phyloP scores from a whole-genome alignment of 2,797 vertebrate genomes.

The Gila robusta region DNA sequence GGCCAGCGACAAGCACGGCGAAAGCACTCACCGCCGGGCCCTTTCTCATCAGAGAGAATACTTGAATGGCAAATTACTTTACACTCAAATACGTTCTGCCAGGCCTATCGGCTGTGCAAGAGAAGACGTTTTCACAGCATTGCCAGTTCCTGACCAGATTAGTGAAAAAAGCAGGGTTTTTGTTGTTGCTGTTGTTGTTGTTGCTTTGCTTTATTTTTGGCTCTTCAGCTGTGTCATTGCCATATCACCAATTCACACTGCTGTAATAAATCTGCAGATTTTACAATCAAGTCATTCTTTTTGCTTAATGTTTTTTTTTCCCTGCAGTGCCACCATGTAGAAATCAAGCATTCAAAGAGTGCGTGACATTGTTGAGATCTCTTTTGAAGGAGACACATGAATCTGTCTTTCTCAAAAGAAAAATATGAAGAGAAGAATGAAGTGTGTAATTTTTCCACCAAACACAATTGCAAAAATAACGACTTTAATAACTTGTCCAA shows the following conservation, averaged over 20 bases:
- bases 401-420: not conserved
- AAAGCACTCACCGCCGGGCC: slow-evolving; percentile 49
- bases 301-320: not conserved
- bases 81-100: slow-evolving; percentile 50
- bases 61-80: slow-evolving; percentile 56
- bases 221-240: not conserved
- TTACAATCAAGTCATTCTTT: slow-evolving; percentile 2
- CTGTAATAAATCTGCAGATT: slow-evolving; percentile 6
- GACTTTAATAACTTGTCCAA: slow-evolving; percentile 9
- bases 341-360: slow-evolving; percentile 24
- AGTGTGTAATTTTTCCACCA: slow-evolving; percentile 28
- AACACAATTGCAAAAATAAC: slow-evolving; percentile 28
- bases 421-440: not conserved
- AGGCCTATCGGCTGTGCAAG: slow-evolving; percentile 39
- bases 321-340: not conserved
- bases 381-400: slow-evolving; percentile 21
- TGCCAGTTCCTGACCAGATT: slow-evolving; percentile 31
- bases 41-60: slow-evolving; percentile 56
- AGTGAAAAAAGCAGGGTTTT: not conserved
- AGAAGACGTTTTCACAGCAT: slow-evolving; percentile 43
- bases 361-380: slow-evolving; percentile 17
- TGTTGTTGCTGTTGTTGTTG: not conserved
- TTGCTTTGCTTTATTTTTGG: slow-evolving; percentile 2
- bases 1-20: slow-evolving; percentile 40
- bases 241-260: not conserved